A percentile compares a stretch with the other conserved stretches of the same genome.
phyloP scores from a whole-genome alignment of 2,888 invertebrate species.

The Platypus cylindrus region DNA sequence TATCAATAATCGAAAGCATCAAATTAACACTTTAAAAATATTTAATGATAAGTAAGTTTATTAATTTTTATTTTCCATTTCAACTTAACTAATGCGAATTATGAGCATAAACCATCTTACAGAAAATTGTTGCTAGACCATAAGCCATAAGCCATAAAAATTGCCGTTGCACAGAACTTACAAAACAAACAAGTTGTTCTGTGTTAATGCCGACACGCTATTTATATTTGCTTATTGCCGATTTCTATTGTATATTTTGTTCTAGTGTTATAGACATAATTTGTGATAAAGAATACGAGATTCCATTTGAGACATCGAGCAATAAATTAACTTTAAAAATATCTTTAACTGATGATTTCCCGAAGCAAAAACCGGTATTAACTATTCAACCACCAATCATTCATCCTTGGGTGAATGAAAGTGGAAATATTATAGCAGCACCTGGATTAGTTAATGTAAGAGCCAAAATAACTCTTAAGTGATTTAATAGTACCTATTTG shows the following conservation, averaged over 20 bases:
- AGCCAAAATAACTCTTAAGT: slow-evolving; percentile 5
- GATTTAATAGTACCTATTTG: background rate
- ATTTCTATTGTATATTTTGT: slow-evolving; percentile 15
- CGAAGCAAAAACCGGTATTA: slow-evolving; percentile 59
- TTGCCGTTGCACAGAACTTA: too few relatives aligned
- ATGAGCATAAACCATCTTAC: background rate
- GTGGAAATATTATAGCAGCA: slow-evolving; percentile 58
- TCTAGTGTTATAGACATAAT: slow-evolving; percentile 56
- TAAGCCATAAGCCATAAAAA: too few relatives aligned
- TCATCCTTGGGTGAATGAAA: slow-evolving; percentile 60
- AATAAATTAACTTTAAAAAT: slow-evolving; percentile 55
- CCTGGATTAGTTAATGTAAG: slow-evolving; percentile 62
- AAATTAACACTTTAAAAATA: slow-evolving; percentile 70
- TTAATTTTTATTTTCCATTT: background rate
- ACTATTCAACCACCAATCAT: slow-evolving; percentile 51
- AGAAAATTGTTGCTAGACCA: too few relatives aligned
- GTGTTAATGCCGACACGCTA: too few relatives aligned
- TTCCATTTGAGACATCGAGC: slow-evolving; percentile 53
- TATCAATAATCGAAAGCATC: slow-evolving; percentile 49
- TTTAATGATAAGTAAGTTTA: slow-evolving; percentile 63
- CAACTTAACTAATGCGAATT: too few relatives aligned
- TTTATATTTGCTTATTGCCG: too few relatives aligned
- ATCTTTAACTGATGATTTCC: slow-evolving; percentile 55
- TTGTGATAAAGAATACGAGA: slow-evolving; percentile 59
- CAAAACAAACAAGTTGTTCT: too few relatives aligned